phyloP scores from a whole-genome alignment of 92 coral and sea anemone species.

The Blastomussa wellsi region DNA sequence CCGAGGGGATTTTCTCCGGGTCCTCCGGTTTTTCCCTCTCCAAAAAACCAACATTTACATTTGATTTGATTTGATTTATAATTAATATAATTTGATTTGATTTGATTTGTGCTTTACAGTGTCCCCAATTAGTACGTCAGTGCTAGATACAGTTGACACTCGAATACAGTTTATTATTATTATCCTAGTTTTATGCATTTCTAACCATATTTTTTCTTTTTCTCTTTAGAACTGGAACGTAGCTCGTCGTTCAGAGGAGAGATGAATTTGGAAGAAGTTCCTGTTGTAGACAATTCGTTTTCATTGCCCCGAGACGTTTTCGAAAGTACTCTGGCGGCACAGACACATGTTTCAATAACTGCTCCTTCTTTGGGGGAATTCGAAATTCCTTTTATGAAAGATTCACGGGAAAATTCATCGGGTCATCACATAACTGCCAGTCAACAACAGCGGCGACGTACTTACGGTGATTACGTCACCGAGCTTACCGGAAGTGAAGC shows the following conservation, averaged over 20 bases:
- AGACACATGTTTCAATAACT: neutral
- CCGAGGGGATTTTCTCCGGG: no score
- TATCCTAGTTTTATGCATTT: neutral
- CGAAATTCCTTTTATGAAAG: neutral
- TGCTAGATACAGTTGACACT: no score
- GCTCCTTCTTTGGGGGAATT: neutral
- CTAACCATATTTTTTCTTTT: no score
- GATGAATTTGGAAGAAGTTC: constrained; percentile 1
- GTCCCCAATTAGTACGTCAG: no score
- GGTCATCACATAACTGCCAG: neutral
- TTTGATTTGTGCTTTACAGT: no score
- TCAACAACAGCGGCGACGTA: constrained; percentile 1
- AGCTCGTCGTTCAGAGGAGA: neutral
- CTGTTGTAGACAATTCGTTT: constrained; percentile 17
- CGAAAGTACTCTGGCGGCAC: constrained; percentile 16
- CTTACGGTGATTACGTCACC: constrained; percentile 13
- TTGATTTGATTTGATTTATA: no score
- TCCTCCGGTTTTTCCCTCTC: no score
- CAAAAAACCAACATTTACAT: no score
- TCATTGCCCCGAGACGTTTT: constrained; percentile 22
- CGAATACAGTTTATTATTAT: no score
- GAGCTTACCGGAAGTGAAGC: constrained; percentile 25
- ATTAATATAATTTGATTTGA: no score
- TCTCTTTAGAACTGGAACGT: neutral
- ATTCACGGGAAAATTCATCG: neutral